Percentiles rank a stretch among this genome's conserved stretches.
Evolutionary conservation across 2,113 vertebrate genomes (phyloP).

Genomic region (Tiliqua scincoides): DNA sequence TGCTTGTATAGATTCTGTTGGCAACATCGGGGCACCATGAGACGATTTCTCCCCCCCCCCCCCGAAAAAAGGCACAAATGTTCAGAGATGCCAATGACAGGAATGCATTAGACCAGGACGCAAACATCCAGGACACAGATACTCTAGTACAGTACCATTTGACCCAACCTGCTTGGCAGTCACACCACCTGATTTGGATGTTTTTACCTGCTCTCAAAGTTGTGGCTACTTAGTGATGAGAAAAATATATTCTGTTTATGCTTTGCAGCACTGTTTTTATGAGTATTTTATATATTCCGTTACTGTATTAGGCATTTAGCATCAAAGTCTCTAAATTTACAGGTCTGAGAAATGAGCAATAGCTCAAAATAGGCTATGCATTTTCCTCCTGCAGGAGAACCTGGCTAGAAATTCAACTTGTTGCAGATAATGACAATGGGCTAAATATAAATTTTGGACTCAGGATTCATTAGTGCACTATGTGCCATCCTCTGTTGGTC

Average conservation of each 20-base stretch:
- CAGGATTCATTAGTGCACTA: neutral
- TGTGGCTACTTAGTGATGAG: neutral
- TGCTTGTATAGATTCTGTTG: too few relatives aligned
- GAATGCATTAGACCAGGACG: too few relatives aligned
- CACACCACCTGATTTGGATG: neutral
- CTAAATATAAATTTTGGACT: neutral
- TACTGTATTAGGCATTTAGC: neutral
- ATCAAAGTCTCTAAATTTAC: neutral
- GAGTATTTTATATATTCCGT: neutral
- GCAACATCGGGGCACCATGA: too few relatives aligned
- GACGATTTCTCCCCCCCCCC: too few relatives aligned
- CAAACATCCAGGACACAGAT: too few relatives aligned
- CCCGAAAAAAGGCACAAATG: too few relatives aligned
- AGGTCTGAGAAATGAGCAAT: neutral
- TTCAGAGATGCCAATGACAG: too few relatives aligned
- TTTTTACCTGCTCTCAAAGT: neutral
- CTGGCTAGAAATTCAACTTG: neutral
- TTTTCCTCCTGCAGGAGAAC: neutral
- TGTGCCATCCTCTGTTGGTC: neutral
- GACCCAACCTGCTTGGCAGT: neutral
- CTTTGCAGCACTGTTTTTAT: neutral
- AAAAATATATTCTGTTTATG: neutral
- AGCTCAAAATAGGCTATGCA: neutral
- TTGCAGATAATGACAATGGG: neutral
- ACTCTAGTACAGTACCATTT: too few relatives aligned